These are phyloP conservation scores for Scotopteryx bipunctaria DNA, from an alignment of 2,888 invertebrate genomes.

Conservation along the genomic window DNA sequence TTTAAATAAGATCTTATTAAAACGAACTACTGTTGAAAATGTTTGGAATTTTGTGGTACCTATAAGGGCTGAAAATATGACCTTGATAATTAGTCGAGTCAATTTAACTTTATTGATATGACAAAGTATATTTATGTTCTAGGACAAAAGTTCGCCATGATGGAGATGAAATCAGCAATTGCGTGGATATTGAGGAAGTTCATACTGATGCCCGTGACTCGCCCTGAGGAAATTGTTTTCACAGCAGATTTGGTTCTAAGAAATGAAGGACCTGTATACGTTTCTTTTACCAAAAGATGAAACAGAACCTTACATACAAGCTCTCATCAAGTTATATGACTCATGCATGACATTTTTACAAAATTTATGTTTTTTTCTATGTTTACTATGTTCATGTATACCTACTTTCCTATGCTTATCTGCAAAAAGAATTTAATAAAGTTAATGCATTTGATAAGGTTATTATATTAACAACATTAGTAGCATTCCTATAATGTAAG, in stretches of 20 bases:
- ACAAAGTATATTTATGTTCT: slow-evolving; percentile 39
- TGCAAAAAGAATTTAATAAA: not conserved
- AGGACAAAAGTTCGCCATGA: slow-evolving; percentile 85
- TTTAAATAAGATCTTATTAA: not conserved
- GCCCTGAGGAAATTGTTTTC: slow-evolving; percentile 64
- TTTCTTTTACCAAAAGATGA: slow-evolving; percentile 55
- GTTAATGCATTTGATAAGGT: not conserved
- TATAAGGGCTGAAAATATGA: too few relatives aligned
- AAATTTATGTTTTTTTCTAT: too few relatives aligned
- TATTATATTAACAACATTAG: not conserved
- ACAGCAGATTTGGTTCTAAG: slow-evolving; percentile 67
- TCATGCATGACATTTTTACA: too few relatives aligned
- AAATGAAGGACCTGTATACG: slow-evolving; percentile 61
- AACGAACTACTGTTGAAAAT: not conserved
- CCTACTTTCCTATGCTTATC: too few relatives aligned
- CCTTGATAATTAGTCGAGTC: too few relatives aligned
- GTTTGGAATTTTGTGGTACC: too few relatives aligned
- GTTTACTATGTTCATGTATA: too few relatives aligned
- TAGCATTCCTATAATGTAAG: not conserved
- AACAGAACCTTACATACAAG: too few relatives aligned
- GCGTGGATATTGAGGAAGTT: slow-evolving; percentile 77
- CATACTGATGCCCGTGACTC: slow-evolving; percentile 72
- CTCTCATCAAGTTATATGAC: too few relatives aligned
- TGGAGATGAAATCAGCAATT: slow-evolving; percentile 83
- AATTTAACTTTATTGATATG: not conserved